Conservation (phyloP, 2,888 invertebrate genomes). For the Ochropleura leucogaster region DNA sequence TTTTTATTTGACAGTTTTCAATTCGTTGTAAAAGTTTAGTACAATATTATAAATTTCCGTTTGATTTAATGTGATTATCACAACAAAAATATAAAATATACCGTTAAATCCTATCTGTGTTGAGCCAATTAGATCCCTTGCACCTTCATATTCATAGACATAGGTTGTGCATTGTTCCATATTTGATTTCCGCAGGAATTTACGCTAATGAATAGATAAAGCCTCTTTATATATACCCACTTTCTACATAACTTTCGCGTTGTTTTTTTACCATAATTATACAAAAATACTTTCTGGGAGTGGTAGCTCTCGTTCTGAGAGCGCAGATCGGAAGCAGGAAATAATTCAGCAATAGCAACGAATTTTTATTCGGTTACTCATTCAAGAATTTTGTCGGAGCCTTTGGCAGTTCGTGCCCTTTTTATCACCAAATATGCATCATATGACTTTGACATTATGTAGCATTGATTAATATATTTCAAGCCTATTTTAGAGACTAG, state of each 20-base stretch:
- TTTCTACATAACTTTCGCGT: neutral
- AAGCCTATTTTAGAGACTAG: neutral
- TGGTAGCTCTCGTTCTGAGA: neutral
- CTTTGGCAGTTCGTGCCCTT: neutral
- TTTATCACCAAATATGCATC: neutral
- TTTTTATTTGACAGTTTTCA: neutral
- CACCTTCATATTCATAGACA: neutral
- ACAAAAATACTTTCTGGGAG: neutral
- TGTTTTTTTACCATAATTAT: neutral
- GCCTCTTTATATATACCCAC: neutral
- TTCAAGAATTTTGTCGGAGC: neutral
- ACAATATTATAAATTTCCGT: conserved; percentile 13
- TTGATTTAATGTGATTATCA: neutral
- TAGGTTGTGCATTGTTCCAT: neutral
- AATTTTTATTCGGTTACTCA: conserved; percentile 23
- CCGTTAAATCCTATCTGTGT: neutral
- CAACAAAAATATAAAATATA: neutral
- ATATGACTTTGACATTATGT: conserved; percentile 1
- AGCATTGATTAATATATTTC: neutral
- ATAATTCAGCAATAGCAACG: conserved; percentile 17
- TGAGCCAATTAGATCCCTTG: neutral
- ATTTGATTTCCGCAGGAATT: neutral
- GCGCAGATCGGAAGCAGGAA: conserved; percentile 26
- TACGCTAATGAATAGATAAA: neutral
- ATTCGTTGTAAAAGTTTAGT: conserved; percentile 1